phyloP scores from a whole-genome alignment of 1,140 invertebrate species.

The Cardiocondyla obscurior region DNA sequence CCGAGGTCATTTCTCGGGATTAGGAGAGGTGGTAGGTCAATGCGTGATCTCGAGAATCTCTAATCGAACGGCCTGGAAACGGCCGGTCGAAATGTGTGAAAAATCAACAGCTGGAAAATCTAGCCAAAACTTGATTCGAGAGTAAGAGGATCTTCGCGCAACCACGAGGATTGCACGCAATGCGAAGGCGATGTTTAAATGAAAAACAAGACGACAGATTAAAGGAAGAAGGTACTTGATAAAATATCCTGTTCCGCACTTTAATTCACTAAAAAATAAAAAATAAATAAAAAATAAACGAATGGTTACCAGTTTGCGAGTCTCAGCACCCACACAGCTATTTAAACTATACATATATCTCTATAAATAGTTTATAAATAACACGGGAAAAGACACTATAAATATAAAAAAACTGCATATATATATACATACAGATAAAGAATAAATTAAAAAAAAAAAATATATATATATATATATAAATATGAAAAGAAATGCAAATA shows the following conservation, averaged over 20 bases:
- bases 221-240: conserved; percentile 7
- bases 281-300: conserved; percentile 66
- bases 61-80: conserved; percentile 66
- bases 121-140: neutral
- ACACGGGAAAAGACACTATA: conserved; percentile 65
- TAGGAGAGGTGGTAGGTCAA: conserved; percentile 56
- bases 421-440: conserved; percentile 67
- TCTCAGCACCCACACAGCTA: conserved; percentile 75
- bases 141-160: neutral
- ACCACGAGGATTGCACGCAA: neutral
- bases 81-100: conserved; percentile 17
- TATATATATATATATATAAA: conserved; percentile 73
- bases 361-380: conserved; percentile 76
- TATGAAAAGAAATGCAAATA: conserved; percentile 74
- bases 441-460: conserved; percentile 69
- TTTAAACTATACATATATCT: conserved; percentile 72
- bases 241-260: conserved; percentile 3
- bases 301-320: conserved; percentile 78
- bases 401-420: conserved; percentile 72
- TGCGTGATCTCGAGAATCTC: conserved; percentile 22
- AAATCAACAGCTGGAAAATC: neutral
- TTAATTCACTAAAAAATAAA: conserved; percentile 55
- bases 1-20: conserved; percentile 52
- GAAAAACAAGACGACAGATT: neutral
- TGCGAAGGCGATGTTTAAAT: neutral